Evolutionary conservation across 2,113 vertebrate genomes (phyloP).

Genomic region (Hyperopisus bebe): DNA sequence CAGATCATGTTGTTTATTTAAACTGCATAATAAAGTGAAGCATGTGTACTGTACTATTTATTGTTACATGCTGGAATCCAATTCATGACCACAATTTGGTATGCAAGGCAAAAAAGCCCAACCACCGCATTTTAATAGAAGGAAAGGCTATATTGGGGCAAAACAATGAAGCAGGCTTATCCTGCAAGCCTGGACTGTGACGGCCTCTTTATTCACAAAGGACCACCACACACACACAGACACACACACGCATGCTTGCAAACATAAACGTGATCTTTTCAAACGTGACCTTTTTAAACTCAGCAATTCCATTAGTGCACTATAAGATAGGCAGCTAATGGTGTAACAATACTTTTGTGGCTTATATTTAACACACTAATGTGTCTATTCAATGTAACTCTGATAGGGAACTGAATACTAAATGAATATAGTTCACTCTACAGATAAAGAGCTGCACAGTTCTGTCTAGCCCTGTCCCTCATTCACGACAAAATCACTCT

Average conservation of each 20-base stretch:
- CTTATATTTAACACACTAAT: not conserved
- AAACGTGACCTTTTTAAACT: not conserved
- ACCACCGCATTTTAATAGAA: not conserved
- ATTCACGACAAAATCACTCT: not conserved
- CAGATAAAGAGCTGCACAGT: not conserved
- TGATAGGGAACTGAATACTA: not conserved
- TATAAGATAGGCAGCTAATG: not conserved
- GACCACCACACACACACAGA: not conserved
- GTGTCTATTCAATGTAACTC: not conserved
- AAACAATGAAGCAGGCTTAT: not conserved
- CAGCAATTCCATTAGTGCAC: not conserved
- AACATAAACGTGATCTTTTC: not conserved
- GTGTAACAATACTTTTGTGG: not conserved
- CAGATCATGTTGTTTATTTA: constrained; percentile 2
- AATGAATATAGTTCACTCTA: not conserved
- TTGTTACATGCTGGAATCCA: not conserved
- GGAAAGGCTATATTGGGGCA: not conserved
- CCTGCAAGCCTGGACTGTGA: not conserved
- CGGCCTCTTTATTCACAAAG: not conserved
- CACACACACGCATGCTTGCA: not conserved
- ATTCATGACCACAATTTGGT: not conserved
- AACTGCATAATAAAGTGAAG: not conserved
- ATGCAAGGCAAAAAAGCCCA: not conserved
- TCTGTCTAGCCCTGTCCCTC: not conserved
- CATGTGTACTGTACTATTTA: not conserved